Base-by-base conservation (phyloP, 64 coral and sea anemone species). In the Montipora foliosa region DNA sequence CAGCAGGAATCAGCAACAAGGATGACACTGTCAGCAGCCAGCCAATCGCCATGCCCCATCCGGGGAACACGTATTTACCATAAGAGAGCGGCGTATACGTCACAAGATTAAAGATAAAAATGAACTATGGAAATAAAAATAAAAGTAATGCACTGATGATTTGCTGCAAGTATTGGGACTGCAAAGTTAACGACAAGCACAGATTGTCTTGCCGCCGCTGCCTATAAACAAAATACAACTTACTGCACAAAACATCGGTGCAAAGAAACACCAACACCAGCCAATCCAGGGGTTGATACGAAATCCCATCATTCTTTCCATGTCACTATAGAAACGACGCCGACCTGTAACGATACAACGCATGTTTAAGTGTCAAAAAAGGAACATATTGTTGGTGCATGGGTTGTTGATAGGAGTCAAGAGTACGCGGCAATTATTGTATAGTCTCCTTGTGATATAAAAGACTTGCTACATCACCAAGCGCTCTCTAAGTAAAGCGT, bases 301-400 rank as follows among this genome's bases (percentile, higher is more conserved):
- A 92, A 96, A 96, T 45, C 95, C 95, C 70, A 96, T 47, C 95
- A 96, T 96, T 21, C 78, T 51, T 20, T 96, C 95, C 87, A 96
- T 87, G 75, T 93, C 89, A 59, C 90, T 47, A 81, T 96, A 96
- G 80, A 96, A 96, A 67, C 91, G 95, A 66, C 87, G 77, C 59
- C 90, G 91, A 81, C 95, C 95, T 96, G 51, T 8, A 3, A 37
- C 37, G 37, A 37, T 37, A 37, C 37, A 37, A 37, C 37, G 37
- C 37, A 37, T 37, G 37, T 37, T 37, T 37, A 37, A 2, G 37
- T 37, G 37, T 37, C 37, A 37, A 37, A 37, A 37, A 37, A 37
- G 37, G 37, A 37, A 37, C 37, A 37, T 37, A 1, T 37, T 37
- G 37, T 37, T 37, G 37, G 37, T 37, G 37, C 37, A 37, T 37